Evolutionary conservation across 92 coral and sea anemone species (phyloP).

Genomic region (Isaurus tuberculatus): DNA sequence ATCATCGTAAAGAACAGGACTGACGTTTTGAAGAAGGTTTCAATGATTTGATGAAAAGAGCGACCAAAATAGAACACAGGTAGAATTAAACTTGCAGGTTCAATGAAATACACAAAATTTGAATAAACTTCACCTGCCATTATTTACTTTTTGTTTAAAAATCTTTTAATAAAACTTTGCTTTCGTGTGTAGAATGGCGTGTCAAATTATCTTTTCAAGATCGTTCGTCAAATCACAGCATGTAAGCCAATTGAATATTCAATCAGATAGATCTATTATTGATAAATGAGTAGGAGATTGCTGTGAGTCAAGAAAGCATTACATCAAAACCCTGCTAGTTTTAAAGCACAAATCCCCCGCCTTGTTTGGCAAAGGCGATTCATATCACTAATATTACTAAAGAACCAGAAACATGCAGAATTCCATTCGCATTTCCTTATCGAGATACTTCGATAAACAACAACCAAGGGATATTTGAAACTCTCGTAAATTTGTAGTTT

Average conservation of each 20-base stretch:
- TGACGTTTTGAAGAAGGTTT: slow-evolving; percentile 14
- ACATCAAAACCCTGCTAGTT: neutral
- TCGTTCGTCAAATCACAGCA: neutral
- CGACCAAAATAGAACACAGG: slow-evolving; percentile 8
- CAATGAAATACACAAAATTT: neutral
- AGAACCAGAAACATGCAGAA: neutral
- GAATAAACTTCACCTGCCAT: neutral
- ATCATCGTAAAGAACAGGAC: slow-evolving; percentile 8
- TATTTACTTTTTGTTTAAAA: neutral
- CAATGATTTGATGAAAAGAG: slow-evolving; percentile 10
- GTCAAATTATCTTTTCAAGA: neutral
- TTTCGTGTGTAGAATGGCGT: neutral
- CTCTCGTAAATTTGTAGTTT: too few species aligned
- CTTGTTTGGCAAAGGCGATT: neutral
- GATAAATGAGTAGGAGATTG: neutral
- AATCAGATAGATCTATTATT: neutral
- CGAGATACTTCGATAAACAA: neutral
- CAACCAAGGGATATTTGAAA: too few species aligned
- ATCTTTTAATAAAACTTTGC: neutral
- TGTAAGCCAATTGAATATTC: neutral
- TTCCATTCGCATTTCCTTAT: neutral
- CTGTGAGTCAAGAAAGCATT: neutral
- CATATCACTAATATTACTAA: neutral
- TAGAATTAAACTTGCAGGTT: neutral
- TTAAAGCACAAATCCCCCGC: neutral